These are phyloP conservation scores for Bothrops jararaca DNA, from an alignment of 2,113 vertebrate species.

Conservation along the genomic window DNA sequence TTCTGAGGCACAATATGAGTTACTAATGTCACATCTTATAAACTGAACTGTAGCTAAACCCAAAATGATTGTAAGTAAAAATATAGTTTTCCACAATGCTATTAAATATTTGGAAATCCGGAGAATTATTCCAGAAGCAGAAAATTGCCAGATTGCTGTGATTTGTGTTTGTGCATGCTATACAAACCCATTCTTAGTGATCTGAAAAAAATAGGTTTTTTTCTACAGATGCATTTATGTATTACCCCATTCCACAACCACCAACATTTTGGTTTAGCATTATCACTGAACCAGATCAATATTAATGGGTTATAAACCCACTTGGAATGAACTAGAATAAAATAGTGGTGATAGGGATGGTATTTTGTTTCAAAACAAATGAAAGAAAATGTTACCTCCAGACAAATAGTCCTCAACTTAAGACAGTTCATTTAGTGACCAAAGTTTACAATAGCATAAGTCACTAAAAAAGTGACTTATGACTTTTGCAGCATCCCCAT, in stretches of 20 bases:
- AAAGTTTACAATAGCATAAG: neutral
- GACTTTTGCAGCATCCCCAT: neutral
- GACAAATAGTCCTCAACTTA: neutral
- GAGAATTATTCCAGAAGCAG: neutral
- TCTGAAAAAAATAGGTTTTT: neutral
- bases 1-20: neutral
- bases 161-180: neutral
- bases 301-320: neutral
- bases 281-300: neutral
- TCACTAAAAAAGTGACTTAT: neutral
- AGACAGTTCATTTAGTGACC: neutral
- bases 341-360: neutral
- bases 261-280: neutral
- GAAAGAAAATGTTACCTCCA: neutral
- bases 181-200: neutral
- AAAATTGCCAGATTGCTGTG: neutral
- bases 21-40: neutral
- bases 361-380: neutral
- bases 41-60: neutral
- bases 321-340: neutral
- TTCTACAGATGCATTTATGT: neutral
- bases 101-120: neutral
- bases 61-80: neutral
- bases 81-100: neutral
- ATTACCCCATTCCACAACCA: neutral